Base-by-base conservation (phyloP, 2,113 vertebrate genomes). In the Lophochroa leadbeateri region DNA sequence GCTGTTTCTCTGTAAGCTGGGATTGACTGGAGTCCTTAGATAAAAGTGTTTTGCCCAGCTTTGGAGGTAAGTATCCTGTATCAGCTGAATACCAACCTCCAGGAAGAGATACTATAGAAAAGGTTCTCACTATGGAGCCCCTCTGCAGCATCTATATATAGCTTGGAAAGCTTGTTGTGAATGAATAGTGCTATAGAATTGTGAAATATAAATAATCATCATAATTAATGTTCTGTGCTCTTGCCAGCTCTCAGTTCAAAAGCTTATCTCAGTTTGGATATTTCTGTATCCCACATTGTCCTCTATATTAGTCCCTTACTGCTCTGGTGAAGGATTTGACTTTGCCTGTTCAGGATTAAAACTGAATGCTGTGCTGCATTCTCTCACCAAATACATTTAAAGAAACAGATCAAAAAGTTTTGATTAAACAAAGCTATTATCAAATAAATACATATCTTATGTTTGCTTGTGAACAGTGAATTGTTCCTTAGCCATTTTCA, bases 191-290 rank as follows among this genome's bases (percentile, higher is more conserved):
- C 55, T 61, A 68, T 75, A 93, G 92, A 93, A 94, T 39, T 67
- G 14, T 39, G 39, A 92, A 92, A 90, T 78, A 82, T 71, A 93
- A 95, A 88, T 88, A 96, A 94, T 88, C 37, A 74, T 58, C 29
- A 52, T 84, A 93, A 96, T 94, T 86, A 93, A 90, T 64, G 83
- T 61, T 31, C 20, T 55, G 43, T 43, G 28, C 31, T 94, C 35
- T 60, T 86, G 17, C 49, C 52, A 95, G 72, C 43, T 86, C 82
- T 93, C 68, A 63, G n/a, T 76, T 91, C 37, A 81, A 88, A 95
- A 77, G 64, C 88, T 86, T 88, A 60, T 82, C 76, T 93, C 29
- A 18, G 10, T 80, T 46, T 55, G 55, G 7, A 27, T 88, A 78
- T 84, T 96, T 96, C 39, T 74, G 50, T 31, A 75, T 60, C 29